A percentile compares a stretch with the other conserved stretches of the same genome.
phyloP scores from a whole-genome alignment of 1,140 invertebrate genomes.

The Achroia grisella region DNA sequence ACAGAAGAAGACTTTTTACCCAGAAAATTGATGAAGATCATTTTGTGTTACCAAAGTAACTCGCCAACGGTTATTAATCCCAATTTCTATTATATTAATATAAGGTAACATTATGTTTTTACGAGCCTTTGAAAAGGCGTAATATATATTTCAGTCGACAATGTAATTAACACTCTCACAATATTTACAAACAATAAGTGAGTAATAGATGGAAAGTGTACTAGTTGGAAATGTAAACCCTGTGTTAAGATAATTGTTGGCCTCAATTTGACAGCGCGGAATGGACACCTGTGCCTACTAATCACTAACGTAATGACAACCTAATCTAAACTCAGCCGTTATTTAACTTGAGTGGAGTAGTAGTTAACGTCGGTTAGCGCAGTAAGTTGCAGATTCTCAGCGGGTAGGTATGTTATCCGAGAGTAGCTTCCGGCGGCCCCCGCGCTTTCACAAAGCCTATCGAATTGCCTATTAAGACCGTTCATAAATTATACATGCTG shows the following conservation, averaged over 20 bases:
- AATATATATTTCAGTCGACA: no score
- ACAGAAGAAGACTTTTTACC: no score
- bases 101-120: no score
- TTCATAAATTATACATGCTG: conserved; percentile 17
- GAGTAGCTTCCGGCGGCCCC: conserved; percentile 19
- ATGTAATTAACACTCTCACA: no score
- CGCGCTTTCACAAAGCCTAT: conserved; percentile 17
- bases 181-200: no score
- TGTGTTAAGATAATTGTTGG: conserved; percentile 1
- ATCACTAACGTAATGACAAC: conserved; percentile 15
- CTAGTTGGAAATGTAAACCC: no score
- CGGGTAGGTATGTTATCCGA: conserved; percentile 9
- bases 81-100: no score
- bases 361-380: conserved; percentile 17
- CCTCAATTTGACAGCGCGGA: conserved; percentile 9
- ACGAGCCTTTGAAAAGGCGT: no score
- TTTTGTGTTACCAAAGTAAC: no score
- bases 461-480: conserved; percentile 15
- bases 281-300: conserved; percentile 4
- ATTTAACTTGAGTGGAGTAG: conserved; percentile 12
- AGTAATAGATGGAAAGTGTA: no score
- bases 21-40: no score
- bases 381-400: conserved; percentile 17
- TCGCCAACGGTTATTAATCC: no score
- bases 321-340: conserved; percentile 24